phyloP scores from a whole-genome alignment of 2,797 vertebrate genomes.

The Hydrolagus colliei region DNA sequence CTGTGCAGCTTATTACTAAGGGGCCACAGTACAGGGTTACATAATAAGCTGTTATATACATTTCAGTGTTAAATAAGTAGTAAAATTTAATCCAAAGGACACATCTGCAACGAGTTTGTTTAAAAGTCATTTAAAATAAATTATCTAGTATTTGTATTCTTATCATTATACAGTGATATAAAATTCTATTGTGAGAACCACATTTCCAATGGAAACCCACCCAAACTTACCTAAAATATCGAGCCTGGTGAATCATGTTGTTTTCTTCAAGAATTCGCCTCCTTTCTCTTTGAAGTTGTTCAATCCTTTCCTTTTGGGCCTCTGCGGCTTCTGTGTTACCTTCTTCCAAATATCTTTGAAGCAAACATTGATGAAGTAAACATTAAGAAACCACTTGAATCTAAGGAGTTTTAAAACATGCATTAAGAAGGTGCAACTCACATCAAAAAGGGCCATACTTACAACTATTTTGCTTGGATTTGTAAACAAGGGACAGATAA shows the following conservation, averaged over 20 bases:
- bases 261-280: conserved; percentile 76
- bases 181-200: not conserved
- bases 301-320: conserved; percentile 84
- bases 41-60: not conserved
- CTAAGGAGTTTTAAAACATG: not conserved
- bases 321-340: conserved; percentile 82
- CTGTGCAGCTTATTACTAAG: not conserved
- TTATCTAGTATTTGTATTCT: no score
- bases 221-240: conserved; percentile 79
- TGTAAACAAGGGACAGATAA: not conserved
- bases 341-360: conserved; percentile 80
- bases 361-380: not conserved
- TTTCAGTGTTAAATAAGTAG: not conserved
- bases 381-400: not conserved
- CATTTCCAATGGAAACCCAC: not conserved
- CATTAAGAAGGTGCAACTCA: not conserved
- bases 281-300: conserved; percentile 84
- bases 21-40: not conserved
- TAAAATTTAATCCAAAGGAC: not conserved
- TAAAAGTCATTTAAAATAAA: not conserved
- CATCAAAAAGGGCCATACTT: not conserved
- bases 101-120: not conserved
- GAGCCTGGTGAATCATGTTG: conserved; percentile 71
- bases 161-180: not conserved
- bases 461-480: not conserved